Evolutionary conservation across 1,140 invertebrate species (phyloP), one percentile per base, ranked within the genome.

Genomic region (Drosophila biarmipes): DNA sequence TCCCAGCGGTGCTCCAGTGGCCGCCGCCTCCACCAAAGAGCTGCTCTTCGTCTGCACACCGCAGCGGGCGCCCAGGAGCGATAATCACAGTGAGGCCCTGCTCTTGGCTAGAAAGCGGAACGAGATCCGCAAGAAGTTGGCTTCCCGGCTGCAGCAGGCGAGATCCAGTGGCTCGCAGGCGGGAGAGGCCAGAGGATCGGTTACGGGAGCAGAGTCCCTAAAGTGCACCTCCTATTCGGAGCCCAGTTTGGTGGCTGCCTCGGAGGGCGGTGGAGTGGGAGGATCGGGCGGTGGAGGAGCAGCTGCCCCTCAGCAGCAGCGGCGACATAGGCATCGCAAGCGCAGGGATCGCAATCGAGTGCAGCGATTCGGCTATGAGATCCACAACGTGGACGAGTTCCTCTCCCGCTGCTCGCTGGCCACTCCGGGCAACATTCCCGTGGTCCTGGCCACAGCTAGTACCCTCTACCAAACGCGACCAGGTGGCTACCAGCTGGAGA

Each of bases 361-460:
- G 71, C 91, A 92, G 52, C 91, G 93, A 59, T 96, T 96, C 69
- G 95, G 95, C 29, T 96, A 96, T 71, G 95, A 96, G 62, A 96
- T 96, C 24, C 93, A 94, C 48, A 95, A 96, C 90, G 93, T 96
- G 34, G 95, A 96, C 71, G 94, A 94, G 29, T 96, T 96, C 86
- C 92, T 96, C 7, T 94, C 94, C 2, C 95, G 95, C 48, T 92
- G 91, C 58, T 92, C 91, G 6, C 59, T 92, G 24, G 63, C 85
- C 7, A 68, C 94, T 49, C 96, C 96, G 4, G 96, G 96, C 7
- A 97, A 97, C 87, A 96, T 97, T 58, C 96, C 96, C 8, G 95
- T 97, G 4, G 96, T 97, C 2, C 92, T 97, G 29, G 95, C 96
- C 37, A 95, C 95, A 45, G 94, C 95, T 0, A 96, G 95, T 46